These are phyloP conservation scores for Dorcus hopei DNA, from an alignment of 2,888 invertebrate species.

Conservation along the genomic window DNA sequence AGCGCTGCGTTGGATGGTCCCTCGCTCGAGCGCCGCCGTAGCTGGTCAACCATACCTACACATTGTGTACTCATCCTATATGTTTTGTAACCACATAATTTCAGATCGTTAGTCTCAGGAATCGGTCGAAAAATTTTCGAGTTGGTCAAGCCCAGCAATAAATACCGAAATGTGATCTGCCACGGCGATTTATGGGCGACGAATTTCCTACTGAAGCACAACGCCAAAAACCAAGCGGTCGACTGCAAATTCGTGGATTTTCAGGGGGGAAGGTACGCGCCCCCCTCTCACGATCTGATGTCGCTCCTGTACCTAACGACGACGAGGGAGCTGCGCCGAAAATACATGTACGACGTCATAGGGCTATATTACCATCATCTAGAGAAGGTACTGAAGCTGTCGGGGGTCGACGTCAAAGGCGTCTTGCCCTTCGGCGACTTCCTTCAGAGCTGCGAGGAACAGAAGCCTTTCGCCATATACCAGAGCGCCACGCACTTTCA, in stretches of 20 bases:
- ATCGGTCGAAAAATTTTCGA: conserved; percentile 31
- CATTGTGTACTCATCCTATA: too few relatives aligned
- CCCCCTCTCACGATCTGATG: conserved; percentile 64
- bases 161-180: conserved; percentile 43
- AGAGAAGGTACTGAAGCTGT: conserved; percentile 32
- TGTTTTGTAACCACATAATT: too few relatives aligned
- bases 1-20: too few relatives aligned
- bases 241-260: conserved; percentile 45
- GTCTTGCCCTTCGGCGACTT: conserved; percentile 37
- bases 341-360: conserved; percentile 34
- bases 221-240: conserved; percentile 24
- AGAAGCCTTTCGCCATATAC: conserved; percentile 37
- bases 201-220: conserved; percentile 39
- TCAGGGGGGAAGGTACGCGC: conserved; percentile 54
- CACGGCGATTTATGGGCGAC: conserved; percentile 44
- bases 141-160: conserved; percentile 38
- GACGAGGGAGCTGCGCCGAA: conserved; percentile 32
- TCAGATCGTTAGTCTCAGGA: conserved; percentile 14
- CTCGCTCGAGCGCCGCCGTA: too few relatives aligned
- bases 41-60: too few relatives aligned
- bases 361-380: conserved; percentile 40
- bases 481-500: conserved; percentile 38
- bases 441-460: conserved; percentile 39
- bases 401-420: conserved; percentile 27
- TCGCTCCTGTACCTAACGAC: conserved; percentile 38